Evolutionary conservation across 2,797 vertebrate genomes (phyloP).

Genomic region (Macropodus opercularis): DNA sequence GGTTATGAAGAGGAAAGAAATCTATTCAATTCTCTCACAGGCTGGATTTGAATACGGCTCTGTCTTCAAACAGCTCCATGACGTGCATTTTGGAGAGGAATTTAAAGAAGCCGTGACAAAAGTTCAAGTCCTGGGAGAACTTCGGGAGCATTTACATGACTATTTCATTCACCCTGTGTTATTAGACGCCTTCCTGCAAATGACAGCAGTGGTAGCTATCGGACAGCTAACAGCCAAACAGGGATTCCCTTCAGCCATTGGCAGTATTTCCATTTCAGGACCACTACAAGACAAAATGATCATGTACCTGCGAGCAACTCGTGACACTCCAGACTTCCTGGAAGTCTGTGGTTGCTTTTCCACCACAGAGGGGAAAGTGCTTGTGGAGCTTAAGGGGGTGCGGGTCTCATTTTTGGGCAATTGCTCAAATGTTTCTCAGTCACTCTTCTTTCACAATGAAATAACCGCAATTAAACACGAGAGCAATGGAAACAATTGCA

Average conservation of each 20-base stretch:
- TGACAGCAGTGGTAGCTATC: constrained; percentile 77
- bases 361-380: constrained; percentile 78
- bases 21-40: constrained; percentile 81
- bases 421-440: constrained; percentile 58
- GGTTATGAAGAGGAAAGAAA: constrained; percentile 68
- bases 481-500: constrained; percentile 13
- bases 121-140: constrained; percentile 78
- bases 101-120: constrained; percentile 84
- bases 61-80: constrained; percentile 80
- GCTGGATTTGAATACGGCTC: constrained; percentile 87
- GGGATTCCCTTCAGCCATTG: constrained; percentile 85
- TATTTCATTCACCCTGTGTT: constrained; percentile 87
- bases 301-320: constrained; percentile 83
- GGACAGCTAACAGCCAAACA: constrained; percentile 52
- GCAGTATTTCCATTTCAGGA: constrained; percentile 79
- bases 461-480: constrained; percentile 53
- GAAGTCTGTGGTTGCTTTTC: constrained; percentile 89
- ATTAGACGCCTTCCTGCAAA: constrained; percentile 89
- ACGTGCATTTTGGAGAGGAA: constrained; percentile 81
- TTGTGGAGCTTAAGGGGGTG: constrained; percentile 84
- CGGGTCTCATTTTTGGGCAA: constrained; percentile 79
- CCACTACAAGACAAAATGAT: constrained; percentile 85
- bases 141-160: constrained; percentile 75
- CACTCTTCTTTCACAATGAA: constrained; percentile 84
- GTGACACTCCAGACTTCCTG: constrained; percentile 75